Conservation (phyloP, 2,113 vertebrate species). For the Oenanthe melanoleuca region DNA sequence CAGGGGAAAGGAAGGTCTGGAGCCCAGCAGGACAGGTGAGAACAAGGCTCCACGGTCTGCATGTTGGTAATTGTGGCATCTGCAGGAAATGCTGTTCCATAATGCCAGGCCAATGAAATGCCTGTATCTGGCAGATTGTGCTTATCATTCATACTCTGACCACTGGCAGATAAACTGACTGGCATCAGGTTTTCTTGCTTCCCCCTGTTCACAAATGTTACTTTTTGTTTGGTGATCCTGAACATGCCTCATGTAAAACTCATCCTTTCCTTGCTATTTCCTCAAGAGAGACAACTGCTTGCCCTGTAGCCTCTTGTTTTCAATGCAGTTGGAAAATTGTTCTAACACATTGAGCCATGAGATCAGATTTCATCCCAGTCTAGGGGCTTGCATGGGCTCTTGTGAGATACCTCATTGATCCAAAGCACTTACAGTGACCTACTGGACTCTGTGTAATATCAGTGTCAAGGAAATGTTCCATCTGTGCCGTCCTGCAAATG, state of each 20-base stretch:
- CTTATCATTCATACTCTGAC: background rate
- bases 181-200: background rate
- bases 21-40: background rate
- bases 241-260: background rate
- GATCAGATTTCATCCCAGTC: conserved; percentile 47
- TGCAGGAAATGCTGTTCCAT: background rate
- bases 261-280: background rate
- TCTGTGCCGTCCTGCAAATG: background rate
- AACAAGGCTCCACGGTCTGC: background rate
- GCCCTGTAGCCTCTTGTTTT: conserved; percentile 31
- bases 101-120: background rate
- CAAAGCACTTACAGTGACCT: conserved; percentile 56
- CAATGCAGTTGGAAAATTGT: conserved; percentile 50
- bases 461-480: conserved; percentile 52
- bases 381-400: background rate
- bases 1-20: background rate
- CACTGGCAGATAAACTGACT: background rate
- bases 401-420: conserved; percentile 61
- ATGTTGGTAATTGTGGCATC: background rate
- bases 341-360: conserved; percentile 25
- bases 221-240: background rate
- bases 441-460: conserved; percentile 18
- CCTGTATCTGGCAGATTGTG: accelerated
- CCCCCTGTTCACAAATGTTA: background rate
- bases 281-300: conserved; percentile 27